phyloP scores from a whole-genome alignment of 2,888 invertebrate species.

The Noctua comes region DNA sequence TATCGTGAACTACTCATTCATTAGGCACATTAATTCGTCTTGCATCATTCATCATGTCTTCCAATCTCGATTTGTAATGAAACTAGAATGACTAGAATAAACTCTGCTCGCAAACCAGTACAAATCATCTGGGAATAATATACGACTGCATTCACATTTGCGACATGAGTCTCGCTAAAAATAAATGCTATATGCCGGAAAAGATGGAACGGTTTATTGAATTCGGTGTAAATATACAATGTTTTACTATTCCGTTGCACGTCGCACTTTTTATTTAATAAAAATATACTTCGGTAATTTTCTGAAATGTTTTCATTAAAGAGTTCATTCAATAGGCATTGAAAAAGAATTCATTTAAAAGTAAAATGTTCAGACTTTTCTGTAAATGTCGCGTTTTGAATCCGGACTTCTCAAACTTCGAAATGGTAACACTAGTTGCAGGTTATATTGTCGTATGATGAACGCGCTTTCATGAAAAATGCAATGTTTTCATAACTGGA shows the following conservation, averaged over 20 bases:
- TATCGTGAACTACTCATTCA: slow-evolving; percentile 56
- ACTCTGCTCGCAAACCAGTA: slow-evolving; percentile 24
- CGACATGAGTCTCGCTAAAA: slow-evolving; percentile 42
- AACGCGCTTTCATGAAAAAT: not conserved
- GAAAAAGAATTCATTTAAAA: not conserved
- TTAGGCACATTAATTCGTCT: slow-evolving; percentile 58
- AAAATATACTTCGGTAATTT: not conserved
- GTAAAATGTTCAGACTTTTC: too few relatives aligned
- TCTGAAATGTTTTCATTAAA: not conserved
- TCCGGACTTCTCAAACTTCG: too few relatives aligned
- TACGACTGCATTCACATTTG: slow-evolving; percentile 42
- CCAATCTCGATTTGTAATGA: slow-evolving; percentile 49
- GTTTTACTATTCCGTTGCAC: not conserved
- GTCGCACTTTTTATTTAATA: not conserved
- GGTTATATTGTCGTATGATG: not conserved
- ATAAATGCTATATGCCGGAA: slow-evolving; percentile 31
- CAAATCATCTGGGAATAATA: slow-evolving; percentile 50
- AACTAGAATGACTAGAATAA: slow-evolving; percentile 57
- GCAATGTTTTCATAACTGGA: not conserved
- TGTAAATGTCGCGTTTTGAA: too few relatives aligned
- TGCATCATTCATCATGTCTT: slow-evolving; percentile 53
- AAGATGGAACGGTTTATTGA: slow-evolving; percentile 27
- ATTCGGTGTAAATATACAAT: slow-evolving; percentile 29
- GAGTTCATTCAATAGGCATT: not conserved
- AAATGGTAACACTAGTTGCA: not conserved